Evolutionary conservation across 1,140 invertebrate genomes (phyloP).

Genomic region (Pachypeltis micranthus): DNA sequence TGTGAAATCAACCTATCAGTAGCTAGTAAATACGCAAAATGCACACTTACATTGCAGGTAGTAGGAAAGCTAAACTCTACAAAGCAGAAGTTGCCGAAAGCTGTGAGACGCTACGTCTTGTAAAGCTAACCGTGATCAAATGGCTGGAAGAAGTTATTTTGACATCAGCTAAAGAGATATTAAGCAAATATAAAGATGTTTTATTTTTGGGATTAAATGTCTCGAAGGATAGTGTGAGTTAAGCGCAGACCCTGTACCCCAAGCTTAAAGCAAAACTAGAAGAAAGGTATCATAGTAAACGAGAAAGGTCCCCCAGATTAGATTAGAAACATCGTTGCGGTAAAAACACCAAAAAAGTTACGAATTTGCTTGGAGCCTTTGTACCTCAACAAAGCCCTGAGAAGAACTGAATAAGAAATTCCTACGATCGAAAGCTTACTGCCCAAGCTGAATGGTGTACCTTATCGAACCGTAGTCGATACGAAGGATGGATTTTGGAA

Average conservation of each 20-base stretch:
- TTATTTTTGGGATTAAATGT: background rate
- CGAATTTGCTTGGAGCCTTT: background rate
- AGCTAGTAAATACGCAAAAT: background rate
- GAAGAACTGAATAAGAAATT: too few species aligned
- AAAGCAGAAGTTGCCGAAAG: too few species aligned
- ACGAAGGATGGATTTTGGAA: too few species aligned
- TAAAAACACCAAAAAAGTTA: too few species aligned
- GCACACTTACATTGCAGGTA: background rate
- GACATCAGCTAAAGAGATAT: background rate
- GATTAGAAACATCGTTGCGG: background rate
- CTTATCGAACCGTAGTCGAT: too few species aligned
- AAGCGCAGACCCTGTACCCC: background rate
- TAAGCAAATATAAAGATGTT: too few species aligned
- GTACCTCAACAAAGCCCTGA: background rate
- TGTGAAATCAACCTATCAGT: background rate
- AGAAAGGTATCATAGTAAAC: background rate
- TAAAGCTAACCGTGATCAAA: background rate
- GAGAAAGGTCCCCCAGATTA: background rate
- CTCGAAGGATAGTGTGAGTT: background rate
- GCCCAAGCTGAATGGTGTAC: background rate
- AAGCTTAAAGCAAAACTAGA: background rate
- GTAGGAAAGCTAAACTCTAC: too few species aligned
- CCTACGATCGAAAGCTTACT: background rate
- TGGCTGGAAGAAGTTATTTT: background rate
- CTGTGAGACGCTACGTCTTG: too few species aligned